Evolutionary conservation across 2,113 vertebrate species (phyloP), one percentile per base, ranked within the genome.

Genomic region (Bucco capensis): DNA sequence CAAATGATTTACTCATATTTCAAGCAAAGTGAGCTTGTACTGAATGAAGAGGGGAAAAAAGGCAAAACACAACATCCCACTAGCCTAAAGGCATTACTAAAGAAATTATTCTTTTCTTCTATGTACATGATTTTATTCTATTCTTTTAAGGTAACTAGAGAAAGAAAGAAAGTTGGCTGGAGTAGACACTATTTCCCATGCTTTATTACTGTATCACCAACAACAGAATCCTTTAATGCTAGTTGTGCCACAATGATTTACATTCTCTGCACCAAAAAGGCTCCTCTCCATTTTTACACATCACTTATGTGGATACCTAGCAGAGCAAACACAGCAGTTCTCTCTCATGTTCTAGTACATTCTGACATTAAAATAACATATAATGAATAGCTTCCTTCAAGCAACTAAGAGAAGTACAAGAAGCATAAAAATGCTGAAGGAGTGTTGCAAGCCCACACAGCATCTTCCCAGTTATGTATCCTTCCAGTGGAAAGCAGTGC

Each of bases 1-100:
- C 93, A 94, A 49, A 96, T 93, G 92, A 89, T 89, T 83, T 83
- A 37, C 53, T 92, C 87, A 71, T 44, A 95, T 86, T 95, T 95
- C 78, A 96, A 94, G 81, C 31, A 95, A 94, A 95, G 92, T 83
- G 79, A 91, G 87, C 64, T 90, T 95, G 85, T 83, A 95, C 51
- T 31, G 33, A 91, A 91, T 10, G 5, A 86, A 93, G 5, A 7
- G 58, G 89, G 86, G 79, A 58, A 86, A 91, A 87, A 84, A 69
- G 74, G 89, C 83, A 96, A 94, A 51, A 83, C 69, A 91, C 77
- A 95, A 79, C 78, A 87, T 74, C 18, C 58, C 84, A 92, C 16
- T 84, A 95, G 72, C 83, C 86, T 86, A 94, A 96, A 93, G 74
- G 64, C 67, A 47, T 65, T 69, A 33, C 54, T 76, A 86, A 69